Evolutionary conservation across 2,888 invertebrate genomes (phyloP).

Genomic region (Trisateles emortualis): DNA sequence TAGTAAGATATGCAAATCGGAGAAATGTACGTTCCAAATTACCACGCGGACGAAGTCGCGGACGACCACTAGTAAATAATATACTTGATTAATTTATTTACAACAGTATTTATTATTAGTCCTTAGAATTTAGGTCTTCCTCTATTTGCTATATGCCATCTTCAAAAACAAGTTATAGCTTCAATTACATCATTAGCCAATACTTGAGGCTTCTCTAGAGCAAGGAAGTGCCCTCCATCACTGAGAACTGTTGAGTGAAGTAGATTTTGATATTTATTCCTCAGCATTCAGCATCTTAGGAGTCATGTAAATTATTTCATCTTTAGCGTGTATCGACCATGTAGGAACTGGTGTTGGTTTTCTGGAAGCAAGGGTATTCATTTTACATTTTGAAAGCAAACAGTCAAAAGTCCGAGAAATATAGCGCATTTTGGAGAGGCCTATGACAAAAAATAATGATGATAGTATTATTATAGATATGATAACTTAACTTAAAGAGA

Average conservation of each 20-base stretch:
- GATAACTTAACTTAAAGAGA: no score
- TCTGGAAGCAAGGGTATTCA: background rate
- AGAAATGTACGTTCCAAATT: no score
- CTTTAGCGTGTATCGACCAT: conserved; percentile 89
- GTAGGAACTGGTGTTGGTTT: conserved; percentile 85
- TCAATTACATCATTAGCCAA: conserved; percentile 88
- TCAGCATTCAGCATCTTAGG: conserved; percentile 79
- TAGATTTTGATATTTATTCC: conserved; percentile 86
- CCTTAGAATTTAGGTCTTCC: background rate
- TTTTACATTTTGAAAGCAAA: background rate
- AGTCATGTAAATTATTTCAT: conserved; percentile 88
- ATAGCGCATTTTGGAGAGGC: no score
- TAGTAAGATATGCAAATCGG: no score
- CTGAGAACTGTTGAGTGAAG: conserved; percentile 87
- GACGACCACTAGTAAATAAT: no score
- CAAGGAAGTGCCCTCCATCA: conserved; percentile 93
- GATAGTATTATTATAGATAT: no score
- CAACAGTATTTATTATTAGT: background rate
- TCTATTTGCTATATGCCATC: conserved; percentile 6
- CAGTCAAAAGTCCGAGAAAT: no score
- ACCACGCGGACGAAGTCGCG: no score
- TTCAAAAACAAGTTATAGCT: conserved; percentile 48
- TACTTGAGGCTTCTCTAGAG: conserved; percentile 90
- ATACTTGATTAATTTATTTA: no score
- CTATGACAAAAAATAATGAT: no score